Percentiles rank a stretch among this genome's conserved stretches.
These are phyloP conservation scores for Oryzias melastigma DNA, from an alignment of 2,113 vertebrate species.

Conservation along the genomic window DNA sequence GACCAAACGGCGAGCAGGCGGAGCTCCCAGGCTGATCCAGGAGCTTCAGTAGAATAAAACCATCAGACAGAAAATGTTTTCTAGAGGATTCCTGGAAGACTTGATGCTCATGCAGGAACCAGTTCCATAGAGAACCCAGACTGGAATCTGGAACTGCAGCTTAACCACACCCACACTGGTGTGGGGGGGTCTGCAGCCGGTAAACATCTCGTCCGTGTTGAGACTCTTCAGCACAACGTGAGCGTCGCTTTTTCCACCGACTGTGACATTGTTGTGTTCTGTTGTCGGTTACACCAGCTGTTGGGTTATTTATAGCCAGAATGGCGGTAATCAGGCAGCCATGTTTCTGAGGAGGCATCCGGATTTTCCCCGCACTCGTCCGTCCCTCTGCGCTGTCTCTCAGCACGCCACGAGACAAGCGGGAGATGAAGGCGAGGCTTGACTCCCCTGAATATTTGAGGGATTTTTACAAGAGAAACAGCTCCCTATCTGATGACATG, in stretches of 20 bases:
- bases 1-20: too few relatives aligned
- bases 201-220: constrained; percentile 52
- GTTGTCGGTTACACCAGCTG: constrained; percentile 68
- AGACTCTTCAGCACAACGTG: constrained; percentile 36
- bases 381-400: constrained; percentile 43
- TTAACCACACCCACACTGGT: constrained; percentile 20
- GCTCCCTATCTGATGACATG: constrained; percentile 69
- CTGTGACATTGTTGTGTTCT: constrained; percentile 56
- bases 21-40: too few relatives aligned
- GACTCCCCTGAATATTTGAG: constrained; percentile 79
- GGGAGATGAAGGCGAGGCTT: constrained; percentile 73
- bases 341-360: constrained; percentile 64
- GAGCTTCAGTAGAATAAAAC: too few relatives aligned
- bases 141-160: constrained; percentile 27
- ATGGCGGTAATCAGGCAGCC: constrained; percentile 72
- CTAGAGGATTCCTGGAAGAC: too few relatives aligned
- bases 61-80: too few relatives aligned
- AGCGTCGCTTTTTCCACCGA: constrained; percentile 60
- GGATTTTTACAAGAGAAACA: constrained; percentile 68
- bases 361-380: constrained; percentile 23
- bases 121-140: neutral
- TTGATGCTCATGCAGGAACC: neutral
- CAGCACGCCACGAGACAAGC: constrained; percentile 60
- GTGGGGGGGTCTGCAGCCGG: constrained; percentile 6
- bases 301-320: constrained; percentile 75